phyloP scores from a whole-genome alignment of 2,113 vertebrate species.

The Morone chrysops region DNA sequence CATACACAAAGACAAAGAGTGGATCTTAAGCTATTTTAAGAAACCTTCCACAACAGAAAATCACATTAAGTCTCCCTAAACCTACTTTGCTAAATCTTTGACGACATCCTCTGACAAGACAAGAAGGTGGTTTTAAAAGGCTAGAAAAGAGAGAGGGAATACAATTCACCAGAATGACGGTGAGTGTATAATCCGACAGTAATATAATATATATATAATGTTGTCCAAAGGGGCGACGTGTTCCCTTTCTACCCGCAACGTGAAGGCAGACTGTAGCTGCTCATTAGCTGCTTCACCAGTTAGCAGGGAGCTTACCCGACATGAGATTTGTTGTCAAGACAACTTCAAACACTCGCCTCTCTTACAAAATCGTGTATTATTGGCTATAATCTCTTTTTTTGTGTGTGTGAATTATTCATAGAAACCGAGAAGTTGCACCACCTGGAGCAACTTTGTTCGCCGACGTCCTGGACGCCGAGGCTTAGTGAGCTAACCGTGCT shows the following conservation, averaged over 20 bases:
- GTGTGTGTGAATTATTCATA: not conserved
- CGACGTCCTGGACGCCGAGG: slow-evolving; percentile 18
- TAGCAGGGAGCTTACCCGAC: slow-evolving; percentile 54
- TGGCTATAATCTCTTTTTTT: too few relatives aligned
- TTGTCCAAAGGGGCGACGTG: not conserved
- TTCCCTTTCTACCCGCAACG: not conserved
- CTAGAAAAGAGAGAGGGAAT: fast-evolving
- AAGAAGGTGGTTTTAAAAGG: not conserved
- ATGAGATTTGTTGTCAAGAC: slow-evolving; percentile 23
- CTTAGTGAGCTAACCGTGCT: slow-evolving; percentile 57
- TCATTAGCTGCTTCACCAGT: slow-evolving; percentile 21
- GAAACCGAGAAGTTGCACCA: slow-evolving; percentile 26
- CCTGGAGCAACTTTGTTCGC: slow-evolving; percentile 54
- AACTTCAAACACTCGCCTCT: not conserved
- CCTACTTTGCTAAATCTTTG: slow-evolving; percentile 16
- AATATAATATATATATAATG: too few relatives aligned
- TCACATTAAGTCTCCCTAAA: slow-evolving; percentile 38
- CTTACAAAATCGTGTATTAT: fast-evolving
- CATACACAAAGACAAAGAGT: not conserved
- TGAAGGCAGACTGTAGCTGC: slow-evolving; percentile 24
- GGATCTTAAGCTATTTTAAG: slow-evolving; percentile 57
- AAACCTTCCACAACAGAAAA: slow-evolving; percentile 48
- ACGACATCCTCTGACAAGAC: not conserved
- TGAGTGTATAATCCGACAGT: not conserved
- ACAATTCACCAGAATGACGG: too few relatives aligned